Percentiles rank a stretch among this genome's conserved stretches.
These are phyloP conservation scores for Trachurus trachurus DNA, from an alignment of 2,797 vertebrate species.

Conservation along the genomic window DNA sequence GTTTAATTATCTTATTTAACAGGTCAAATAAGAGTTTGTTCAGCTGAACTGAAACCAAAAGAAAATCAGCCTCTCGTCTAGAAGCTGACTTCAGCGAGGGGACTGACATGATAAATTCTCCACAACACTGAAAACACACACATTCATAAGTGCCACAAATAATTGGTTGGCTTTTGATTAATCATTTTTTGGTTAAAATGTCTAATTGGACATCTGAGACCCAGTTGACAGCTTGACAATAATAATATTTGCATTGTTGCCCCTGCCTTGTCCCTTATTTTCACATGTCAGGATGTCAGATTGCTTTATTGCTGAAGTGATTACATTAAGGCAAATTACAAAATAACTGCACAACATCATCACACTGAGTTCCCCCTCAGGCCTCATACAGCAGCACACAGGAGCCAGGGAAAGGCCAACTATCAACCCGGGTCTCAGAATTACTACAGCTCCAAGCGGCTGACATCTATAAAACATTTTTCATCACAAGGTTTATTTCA, in stretches of 20 bases:
- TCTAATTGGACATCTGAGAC: background rate
- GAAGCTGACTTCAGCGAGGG: slow-evolving; percentile 5
- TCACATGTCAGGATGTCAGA: background rate
- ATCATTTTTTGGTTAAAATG: background rate
- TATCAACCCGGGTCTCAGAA: background rate
- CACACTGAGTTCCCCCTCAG: background rate
- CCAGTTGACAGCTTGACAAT: background rate
- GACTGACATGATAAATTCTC: slow-evolving; percentile 28
- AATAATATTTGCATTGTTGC: too few species aligned
- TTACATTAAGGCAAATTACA: background rate
- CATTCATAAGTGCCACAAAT: background rate
- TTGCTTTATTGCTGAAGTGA: background rate
- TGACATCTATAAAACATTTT: slow-evolving; percentile 16
- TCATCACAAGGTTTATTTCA: slow-evolving; percentile 11
- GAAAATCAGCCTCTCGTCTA: background rate
- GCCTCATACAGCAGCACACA: background rate
- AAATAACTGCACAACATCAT: background rate
- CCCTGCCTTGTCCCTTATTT: too few species aligned
- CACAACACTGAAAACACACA: slow-evolving; percentile 1
- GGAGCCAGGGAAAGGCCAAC: background rate
- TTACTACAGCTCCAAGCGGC: background rate
- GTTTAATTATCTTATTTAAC: slow-evolving; percentile 33
- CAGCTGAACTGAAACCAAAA: slow-evolving; percentile 20
- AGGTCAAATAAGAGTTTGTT: background rate
- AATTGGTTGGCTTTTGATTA: background rate